These are phyloP conservation scores for Platorchestia sp. DNA, from an alignment of 1,140 invertebrate genomes.

Conservation along the genomic window DNA sequence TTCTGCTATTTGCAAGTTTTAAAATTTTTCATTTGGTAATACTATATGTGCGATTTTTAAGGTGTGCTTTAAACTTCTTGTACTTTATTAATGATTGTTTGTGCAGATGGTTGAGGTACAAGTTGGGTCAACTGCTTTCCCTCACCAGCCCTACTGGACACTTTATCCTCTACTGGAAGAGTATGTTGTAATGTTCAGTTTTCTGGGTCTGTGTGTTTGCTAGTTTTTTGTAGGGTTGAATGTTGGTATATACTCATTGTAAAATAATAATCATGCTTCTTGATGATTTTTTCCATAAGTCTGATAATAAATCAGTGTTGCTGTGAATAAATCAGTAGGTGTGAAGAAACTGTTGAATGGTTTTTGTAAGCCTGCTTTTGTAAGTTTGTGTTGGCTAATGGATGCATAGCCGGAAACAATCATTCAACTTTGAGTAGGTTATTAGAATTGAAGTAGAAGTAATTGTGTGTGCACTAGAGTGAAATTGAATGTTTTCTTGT, in stretches of 20 bases:
- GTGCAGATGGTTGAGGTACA: background rate
- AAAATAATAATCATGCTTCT: too few relatives aligned
- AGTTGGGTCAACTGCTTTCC: slow-evolving; percentile 17
- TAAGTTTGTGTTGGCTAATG: background rate
- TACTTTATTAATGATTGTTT: background rate
- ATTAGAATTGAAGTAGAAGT: too few relatives aligned
- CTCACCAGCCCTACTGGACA: slow-evolving; percentile 21
- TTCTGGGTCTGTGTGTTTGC: background rate
- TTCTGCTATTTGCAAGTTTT: background rate
- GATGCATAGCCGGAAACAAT: background rate
- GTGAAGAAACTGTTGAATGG: background rate
- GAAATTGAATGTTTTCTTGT: too few relatives aligned
- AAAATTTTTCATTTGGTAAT: background rate
- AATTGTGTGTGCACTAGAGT: too few relatives aligned
- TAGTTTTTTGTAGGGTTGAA: background rate
- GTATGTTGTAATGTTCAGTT: background rate
- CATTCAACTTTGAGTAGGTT: too few relatives aligned
- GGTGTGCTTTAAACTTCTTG: background rate
- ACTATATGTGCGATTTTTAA: background rate
- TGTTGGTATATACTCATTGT: background rate
- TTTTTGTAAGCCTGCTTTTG: background rate
- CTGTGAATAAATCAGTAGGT: too few relatives aligned
- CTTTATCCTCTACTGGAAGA: background rate
- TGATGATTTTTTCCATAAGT: too few relatives aligned
- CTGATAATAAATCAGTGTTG: too few relatives aligned